These are phyloP conservation scores for Laterallus jamaicensis DNA, from an alignment of 2,113 vertebrate species.

Conservation along the genomic window DNA sequence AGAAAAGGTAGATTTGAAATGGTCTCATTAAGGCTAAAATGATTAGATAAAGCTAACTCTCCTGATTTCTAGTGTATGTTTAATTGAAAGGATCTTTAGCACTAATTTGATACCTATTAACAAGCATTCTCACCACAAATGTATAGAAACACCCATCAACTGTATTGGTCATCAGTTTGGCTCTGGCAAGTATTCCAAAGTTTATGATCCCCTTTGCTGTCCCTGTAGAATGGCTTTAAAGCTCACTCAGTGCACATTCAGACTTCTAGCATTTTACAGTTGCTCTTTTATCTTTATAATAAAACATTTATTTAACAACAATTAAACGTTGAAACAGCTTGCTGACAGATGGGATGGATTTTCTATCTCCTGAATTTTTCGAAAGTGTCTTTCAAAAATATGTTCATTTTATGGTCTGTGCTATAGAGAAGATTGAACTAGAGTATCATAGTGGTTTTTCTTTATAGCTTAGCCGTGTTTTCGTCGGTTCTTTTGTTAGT, in stretches of 20 bases:
- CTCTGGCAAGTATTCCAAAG: background rate
- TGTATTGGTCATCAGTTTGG: background rate
- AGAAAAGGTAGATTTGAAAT: background rate
- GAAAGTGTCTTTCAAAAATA: conserved; percentile 22
- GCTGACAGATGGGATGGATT: conserved; percentile 32
- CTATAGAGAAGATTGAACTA: background rate
- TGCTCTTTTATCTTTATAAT: conserved; percentile 47
- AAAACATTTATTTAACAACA: conserved; percentile 47
- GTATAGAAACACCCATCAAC: background rate
- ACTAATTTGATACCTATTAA: background rate
- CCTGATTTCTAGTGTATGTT: background rate
- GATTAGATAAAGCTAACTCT: background rate
- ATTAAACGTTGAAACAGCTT: conserved; percentile 51
- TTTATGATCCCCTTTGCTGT: background rate
- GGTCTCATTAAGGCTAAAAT: background rate
- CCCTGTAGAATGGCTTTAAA: background rate
- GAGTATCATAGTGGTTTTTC: background rate
- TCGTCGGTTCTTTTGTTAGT: background rate
- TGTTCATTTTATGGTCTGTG: background rate
- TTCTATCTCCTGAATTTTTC: conserved; percentile 45
- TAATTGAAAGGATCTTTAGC: background rate
- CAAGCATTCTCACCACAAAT: background rate
- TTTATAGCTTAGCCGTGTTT: background rate
- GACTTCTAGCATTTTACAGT: conserved; percentile 19
- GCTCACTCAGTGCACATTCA: background rate